These are phyloP conservation scores for Staurois parvus DNA, from an alignment of 2,797 vertebrate genomes.

Conservation along the genomic window DNA sequence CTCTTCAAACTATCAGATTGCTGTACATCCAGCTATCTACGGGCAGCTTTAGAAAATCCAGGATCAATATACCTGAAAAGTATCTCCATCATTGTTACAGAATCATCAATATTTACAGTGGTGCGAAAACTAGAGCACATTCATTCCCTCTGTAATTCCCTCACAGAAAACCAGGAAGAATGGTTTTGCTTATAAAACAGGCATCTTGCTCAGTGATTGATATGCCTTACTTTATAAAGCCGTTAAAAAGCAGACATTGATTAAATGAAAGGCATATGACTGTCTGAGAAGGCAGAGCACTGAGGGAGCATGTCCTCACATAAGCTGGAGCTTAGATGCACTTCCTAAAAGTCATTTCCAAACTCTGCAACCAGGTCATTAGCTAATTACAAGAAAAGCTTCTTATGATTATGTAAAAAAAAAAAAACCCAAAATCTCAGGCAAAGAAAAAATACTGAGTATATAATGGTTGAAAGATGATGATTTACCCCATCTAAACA, in stretches of 20 bases:
- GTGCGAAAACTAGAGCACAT: neutral
- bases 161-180: neutral
- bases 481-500: neutral
- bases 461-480: neutral
- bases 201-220: neutral
- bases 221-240: neutral
- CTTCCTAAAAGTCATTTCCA: slow-evolving; percentile 27
- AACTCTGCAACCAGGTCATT: slow-evolving; percentile 36
- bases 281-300: neutral
- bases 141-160: neutral
- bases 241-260: neutral
- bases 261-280: neutral
- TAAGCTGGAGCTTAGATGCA: slow-evolving; percentile 4
- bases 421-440: slow-evolving; percentile 4
- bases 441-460: neutral
- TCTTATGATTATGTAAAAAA: slow-evolving; percentile 15
- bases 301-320: neutral
- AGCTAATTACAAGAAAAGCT: slow-evolving; percentile 32
- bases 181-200: neutral
- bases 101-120: neutral
- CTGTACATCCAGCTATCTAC: neutral
- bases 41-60: neutral
- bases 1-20: neutral
- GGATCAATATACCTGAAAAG: neutral
- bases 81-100: neutral